Conservation (phyloP, 2,797 vertebrate genomes). For the Enteromius fasciolatus region DNA sequence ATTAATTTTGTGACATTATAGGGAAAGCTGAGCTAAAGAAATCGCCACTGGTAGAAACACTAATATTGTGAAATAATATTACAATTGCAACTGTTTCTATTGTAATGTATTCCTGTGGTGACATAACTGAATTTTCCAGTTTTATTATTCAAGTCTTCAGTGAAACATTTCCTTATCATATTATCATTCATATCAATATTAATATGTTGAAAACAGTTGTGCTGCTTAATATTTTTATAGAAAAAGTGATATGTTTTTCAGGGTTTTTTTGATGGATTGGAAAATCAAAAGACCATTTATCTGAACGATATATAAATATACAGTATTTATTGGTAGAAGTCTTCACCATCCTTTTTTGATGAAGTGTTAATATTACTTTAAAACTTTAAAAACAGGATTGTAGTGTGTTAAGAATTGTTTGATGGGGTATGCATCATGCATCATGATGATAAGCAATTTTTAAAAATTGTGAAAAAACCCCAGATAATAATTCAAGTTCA, state of each 20-base stretch:
- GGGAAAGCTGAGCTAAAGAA: no score
- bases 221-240: background rate
- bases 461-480: background rate
- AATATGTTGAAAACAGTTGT: background rate
- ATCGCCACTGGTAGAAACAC: background rate
- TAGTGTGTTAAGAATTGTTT: background rate
- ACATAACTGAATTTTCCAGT: background rate
- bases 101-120: background rate
- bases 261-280: background rate
- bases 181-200: no score
- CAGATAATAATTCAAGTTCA: background rate
- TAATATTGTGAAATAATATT: slow-evolving; percentile 9
- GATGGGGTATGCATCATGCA: background rate
- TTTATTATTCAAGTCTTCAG: background rate
- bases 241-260: background rate
- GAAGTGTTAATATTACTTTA: background rate
- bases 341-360: background rate
- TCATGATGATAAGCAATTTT: background rate
- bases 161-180: background rate
- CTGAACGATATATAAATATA: no score
- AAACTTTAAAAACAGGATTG: background rate
- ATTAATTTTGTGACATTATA: no score
- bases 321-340: background rate
- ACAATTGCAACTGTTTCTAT: background rate
- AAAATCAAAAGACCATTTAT: background rate